These are phyloP conservation scores for Pheosia tremula DNA, from an alignment of 2,888 invertebrate species.

Conservation along the genomic window DNA sequence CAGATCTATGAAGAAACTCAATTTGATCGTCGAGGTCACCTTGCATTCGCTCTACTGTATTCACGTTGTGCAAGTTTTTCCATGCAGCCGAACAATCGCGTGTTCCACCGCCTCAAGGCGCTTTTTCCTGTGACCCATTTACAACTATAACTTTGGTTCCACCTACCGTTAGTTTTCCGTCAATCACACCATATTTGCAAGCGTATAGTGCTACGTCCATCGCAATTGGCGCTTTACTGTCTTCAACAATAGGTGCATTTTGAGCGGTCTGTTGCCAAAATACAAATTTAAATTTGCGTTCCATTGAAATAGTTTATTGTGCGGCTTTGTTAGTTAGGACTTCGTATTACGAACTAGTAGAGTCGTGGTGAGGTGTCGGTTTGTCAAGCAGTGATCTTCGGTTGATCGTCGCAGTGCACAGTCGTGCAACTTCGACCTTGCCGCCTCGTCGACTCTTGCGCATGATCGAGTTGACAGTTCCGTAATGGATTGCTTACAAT, in stretches of 20 bases:
- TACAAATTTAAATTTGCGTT: conserved; percentile 46
- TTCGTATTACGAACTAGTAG: conserved; percentile 51
- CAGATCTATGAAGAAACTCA: conserved; percentile 55
- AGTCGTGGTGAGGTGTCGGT: conserved; percentile 37
- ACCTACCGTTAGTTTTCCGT: conserved; percentile 63
- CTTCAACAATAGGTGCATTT: conserved; percentile 43
- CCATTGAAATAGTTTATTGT: conserved; percentile 36
- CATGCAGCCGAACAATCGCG: conserved; percentile 37
- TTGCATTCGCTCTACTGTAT: conserved; percentile 59
- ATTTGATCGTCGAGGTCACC: conserved; percentile 65
- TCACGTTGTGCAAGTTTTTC: conserved; percentile 38
- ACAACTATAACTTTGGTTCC: conserved; percentile 43
- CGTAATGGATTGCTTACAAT: conserved; percentile 69
- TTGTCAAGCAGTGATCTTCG: conserved; percentile 38
- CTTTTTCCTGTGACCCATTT: conserved; percentile 57
- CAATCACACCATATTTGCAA: conserved; percentile 61
- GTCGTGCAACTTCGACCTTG: conserved; percentile 74
- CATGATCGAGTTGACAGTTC: conserved; percentile 67
- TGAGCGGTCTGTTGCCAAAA: conserved; percentile 30
- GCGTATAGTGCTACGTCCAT: conserved; percentile 35
- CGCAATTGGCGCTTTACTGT: conserved; percentile 51
- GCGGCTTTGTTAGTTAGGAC: conserved; percentile 36
- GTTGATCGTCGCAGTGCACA: conserved; percentile 45
- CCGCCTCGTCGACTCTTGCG: conserved; percentile 67
- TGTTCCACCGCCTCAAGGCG: conserved; percentile 38